These are phyloP conservation scores for Porites rus DNA, from an alignment of 92 coral and sea anemone species.

Conservation along the genomic window DNA sequence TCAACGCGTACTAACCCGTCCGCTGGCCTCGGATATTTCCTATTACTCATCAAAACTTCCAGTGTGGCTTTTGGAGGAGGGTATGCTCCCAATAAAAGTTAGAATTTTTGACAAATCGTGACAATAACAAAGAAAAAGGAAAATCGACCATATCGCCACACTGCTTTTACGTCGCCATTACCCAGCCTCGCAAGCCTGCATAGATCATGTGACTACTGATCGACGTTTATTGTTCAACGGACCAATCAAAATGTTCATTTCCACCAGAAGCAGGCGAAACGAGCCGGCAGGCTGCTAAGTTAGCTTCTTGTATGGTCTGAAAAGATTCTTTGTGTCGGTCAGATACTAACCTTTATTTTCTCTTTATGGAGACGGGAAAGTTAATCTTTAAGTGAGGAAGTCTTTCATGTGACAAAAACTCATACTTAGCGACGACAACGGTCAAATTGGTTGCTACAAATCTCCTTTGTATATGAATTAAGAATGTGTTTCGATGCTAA, in stretches of 20 bases:
- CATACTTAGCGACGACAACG: neutral
- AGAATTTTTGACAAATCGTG: conserved; percentile 69
- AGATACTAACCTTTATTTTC: neutral
- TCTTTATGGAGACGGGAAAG: neutral
- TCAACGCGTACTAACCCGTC: conserved; percentile 97
- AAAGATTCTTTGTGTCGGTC: neutral
- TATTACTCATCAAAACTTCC: conserved; percentile 99
- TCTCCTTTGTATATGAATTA: no score
- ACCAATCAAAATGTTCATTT: conserved; percentile 76
- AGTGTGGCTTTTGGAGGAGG: conserved; percentile 95
- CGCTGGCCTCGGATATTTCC: conserved; percentile 99
- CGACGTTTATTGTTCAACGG: conserved; percentile 67
- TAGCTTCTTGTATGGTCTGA: neutral
- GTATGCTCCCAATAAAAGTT: conserved; percentile 84
- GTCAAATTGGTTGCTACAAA: no score
- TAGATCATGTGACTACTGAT: conserved; percentile 89
- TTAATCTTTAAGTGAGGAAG: neutral
- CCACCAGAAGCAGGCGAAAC: conserved; percentile 39
- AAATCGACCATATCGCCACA: conserved; percentile 89
- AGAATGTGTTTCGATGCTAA: no score
- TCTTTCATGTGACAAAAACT: neutral
- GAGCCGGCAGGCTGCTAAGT: conserved; percentile 31
- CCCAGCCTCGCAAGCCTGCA: conserved; percentile 86
- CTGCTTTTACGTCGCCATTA: conserved; percentile 95
- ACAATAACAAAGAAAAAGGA: conserved; percentile 78